These are phyloP conservation scores for Acanthaster planci DNA, from an alignment of 35 echinoderm and acorn worm genomes.

Conservation along the genomic window DNA sequence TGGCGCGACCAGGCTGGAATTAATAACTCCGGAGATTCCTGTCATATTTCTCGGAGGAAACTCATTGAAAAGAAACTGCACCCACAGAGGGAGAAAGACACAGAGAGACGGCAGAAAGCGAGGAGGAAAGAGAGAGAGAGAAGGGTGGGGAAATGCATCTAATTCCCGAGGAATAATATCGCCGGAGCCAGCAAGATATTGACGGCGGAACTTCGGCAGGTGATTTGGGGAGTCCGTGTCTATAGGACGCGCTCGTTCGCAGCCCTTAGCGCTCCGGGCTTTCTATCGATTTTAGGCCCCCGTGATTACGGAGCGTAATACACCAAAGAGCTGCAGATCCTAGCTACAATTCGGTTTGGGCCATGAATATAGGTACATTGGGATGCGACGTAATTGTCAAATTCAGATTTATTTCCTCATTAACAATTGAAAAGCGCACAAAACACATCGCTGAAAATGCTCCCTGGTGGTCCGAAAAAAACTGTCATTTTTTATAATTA, in stretches of 20 bases:
- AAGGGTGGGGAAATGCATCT: constrained; percentile 3
- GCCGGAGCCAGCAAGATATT: neutral
- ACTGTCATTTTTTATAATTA: too few species aligned
- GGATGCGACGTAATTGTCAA: too few species aligned
- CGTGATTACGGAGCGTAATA: neutral
- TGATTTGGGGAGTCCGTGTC: neutral
- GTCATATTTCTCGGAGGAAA: constrained; percentile 17
- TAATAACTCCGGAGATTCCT: constrained; percentile 19
- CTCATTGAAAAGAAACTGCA: neutral
- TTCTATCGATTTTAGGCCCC: constrained; percentile 4
- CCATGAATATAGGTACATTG: too few species aligned
- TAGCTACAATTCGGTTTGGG: too few species aligned
- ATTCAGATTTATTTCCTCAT: too few species aligned
- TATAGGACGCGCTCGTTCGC: neutral
- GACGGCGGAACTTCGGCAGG: constrained; percentile 26
- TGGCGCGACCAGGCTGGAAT: neutral
- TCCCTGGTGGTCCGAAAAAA: too few species aligned
- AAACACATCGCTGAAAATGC: too few species aligned
- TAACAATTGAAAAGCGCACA: too few species aligned
- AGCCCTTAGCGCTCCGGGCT: neutral
- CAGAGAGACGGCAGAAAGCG: too few species aligned
- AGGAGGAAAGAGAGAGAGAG: neutral
- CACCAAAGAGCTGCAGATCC: too few species aligned
- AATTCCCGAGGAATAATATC: constrained; percentile 22
- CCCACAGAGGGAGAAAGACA: too few species aligned